Evolutionary conservation across 2,888 invertebrate genomes (phyloP).

Genomic region (Muschampia plurimacula): DNA sequence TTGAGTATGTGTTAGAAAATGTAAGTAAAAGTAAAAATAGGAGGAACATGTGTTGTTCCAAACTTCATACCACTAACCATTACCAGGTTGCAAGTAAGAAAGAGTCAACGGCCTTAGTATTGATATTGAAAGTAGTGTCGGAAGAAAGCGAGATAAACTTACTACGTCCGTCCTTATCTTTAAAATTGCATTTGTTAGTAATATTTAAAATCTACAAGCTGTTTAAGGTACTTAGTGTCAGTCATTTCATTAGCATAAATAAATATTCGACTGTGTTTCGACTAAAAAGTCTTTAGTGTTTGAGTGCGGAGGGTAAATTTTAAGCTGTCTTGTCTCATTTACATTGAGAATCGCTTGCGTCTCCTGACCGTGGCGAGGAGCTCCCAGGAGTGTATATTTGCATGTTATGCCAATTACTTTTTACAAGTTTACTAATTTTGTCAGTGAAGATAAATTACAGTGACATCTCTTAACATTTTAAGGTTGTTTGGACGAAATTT

Average conservation of each 20-base stretch:
- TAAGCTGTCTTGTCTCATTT: conserved; percentile 64
- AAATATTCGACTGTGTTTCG: conserved; percentile 10
- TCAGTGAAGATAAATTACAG: conserved; percentile 47
- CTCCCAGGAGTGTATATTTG: conserved; percentile 66
- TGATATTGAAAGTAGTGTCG: too few relatives aligned
- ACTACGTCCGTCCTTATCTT: not conserved
- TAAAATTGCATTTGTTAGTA: not conserved
- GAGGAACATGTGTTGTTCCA: too few relatives aligned
- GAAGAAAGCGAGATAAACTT: not conserved
- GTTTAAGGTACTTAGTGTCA: conserved; percentile 14
- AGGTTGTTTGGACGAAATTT: conserved; percentile 10
- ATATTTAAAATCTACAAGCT: conserved; percentile 6
- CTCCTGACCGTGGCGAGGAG: conserved; percentile 59
- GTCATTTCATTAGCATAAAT: conserved; percentile 17
- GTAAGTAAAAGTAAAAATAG: too few relatives aligned
- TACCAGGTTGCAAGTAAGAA: too few relatives aligned
- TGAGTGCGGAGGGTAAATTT: conserved; percentile 57
- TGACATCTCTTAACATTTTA: conserved; percentile 19
- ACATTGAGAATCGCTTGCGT: conserved; percentile 72
- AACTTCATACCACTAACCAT: too few relatives aligned
- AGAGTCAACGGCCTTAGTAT: too few relatives aligned
- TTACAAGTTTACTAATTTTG: conserved; percentile 71
- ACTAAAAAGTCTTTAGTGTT: conserved; percentile 26
- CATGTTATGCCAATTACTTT: conserved; percentile 78
- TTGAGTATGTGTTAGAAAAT: too few relatives aligned